Base-by-base conservation (phyloP, 2,797 vertebrate genomes). In the Pseudochirops corinnae region DNA sequence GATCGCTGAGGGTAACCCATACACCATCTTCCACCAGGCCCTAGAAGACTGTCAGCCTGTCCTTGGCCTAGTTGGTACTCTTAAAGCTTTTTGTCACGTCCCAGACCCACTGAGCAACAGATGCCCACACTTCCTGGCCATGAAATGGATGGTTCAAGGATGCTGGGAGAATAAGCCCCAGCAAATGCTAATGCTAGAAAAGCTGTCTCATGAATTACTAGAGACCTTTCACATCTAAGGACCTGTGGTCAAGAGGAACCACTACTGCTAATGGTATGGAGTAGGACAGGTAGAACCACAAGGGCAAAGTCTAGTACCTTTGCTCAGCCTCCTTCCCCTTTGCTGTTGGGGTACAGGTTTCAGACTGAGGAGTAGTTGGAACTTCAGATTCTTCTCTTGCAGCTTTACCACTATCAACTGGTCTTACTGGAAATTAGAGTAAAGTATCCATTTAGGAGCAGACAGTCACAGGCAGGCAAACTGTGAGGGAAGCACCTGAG, bases 141-240 rank as follows among this genome's bases (percentile, higher is more conserved):
- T 99, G 99, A 99, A 99, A 91, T 99, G 99, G 99, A 97, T 99
- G 97, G 99, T 99, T 96, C 99, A 98, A 0, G 99, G 99, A 98
- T 99, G 99, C 98, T 98, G 99, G 96, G 99, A 99, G 3, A 99
- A 99, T 97, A 99, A 99, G 97, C 98, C 99, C 96, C 96, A 99
- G 3, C 98, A 99, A 92, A 99, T 57, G 0, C 93, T 98, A 97
- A 99, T 99, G 99, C 99, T 99, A 0, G 99, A 99, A 97, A 99
- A 99, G 98, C 99, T 99, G 55, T 99, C 99, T 1, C 98, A 99
- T 95, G 99, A 99, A 96, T 98, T 99, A 97, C 97, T 99, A 95
- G 98, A 99, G 2, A 99, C 99, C 16, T 99, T 98, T 91, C 95
- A 94, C 56, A 99, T 99, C 0, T 99, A 99, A 46, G 46, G 46